Evolutionary conservation across 2,113 vertebrate genomes (phyloP).

Genomic region (Petaurus breviceps): DNA sequence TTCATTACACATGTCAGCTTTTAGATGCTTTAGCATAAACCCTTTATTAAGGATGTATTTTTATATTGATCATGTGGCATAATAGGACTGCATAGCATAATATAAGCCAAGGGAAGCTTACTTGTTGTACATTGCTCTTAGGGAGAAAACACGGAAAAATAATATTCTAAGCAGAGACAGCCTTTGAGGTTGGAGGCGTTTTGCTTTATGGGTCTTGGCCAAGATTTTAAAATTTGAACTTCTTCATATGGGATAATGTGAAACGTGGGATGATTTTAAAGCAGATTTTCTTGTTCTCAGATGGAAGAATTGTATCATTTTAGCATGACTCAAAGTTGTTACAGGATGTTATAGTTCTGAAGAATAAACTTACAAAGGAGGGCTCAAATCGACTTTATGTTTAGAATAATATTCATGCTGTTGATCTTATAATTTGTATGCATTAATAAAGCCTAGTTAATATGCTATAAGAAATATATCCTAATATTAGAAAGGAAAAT

Average conservation of each 20-base stretch:
- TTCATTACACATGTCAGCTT: slow-evolving; percentile 61
- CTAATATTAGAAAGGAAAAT: not conserved
- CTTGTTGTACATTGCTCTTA: slow-evolving; percentile 33
- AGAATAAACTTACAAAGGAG: not conserved
- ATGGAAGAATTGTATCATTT: not conserved
- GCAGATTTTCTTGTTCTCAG: slow-evolving; percentile 31
- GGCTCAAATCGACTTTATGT: not conserved
- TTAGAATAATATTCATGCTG: not conserved
- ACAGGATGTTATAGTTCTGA: not conserved
- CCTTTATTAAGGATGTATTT: slow-evolving; percentile 28
- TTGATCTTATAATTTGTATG: not conserved
- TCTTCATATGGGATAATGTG: slow-evolving; percentile 10
- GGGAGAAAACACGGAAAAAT: slow-evolving; percentile 17
- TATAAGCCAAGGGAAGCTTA: slow-evolving; percentile 1
- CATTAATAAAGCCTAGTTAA: not conserved
- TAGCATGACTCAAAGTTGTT: slow-evolving; percentile 37
- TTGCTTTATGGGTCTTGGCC: slow-evolving; percentile 28
- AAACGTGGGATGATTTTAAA: slow-evolving; percentile 40
- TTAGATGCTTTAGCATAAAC: slow-evolving; percentile 2
- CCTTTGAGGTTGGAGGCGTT: slow-evolving; percentile 14
- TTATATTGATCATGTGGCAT: not conserved
- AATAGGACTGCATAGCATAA: not conserved
- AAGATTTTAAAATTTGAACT: slow-evolving; percentile 46
- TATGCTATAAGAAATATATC: not conserved
- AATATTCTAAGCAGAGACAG: slow-evolving; percentile 1